A percentile compares a stretch with the other conserved stretches of the same genome.
These are phyloP conservation scores for Xestia xanthographa DNA, from an alignment of 2,888 invertebrate species.

Conservation along the genomic window DNA sequence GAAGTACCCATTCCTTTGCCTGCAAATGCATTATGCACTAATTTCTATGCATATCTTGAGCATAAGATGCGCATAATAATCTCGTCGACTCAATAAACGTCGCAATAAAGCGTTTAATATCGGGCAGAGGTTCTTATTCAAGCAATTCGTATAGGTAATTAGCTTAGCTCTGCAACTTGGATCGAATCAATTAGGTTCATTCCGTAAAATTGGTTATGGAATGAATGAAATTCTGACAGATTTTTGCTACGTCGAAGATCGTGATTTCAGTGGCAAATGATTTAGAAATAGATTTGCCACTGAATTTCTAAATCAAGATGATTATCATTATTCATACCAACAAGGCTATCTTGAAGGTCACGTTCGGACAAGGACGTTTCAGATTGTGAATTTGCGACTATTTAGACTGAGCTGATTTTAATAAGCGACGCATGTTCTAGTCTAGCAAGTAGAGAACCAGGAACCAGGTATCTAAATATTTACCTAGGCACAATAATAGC, in stretches of 20 bases:
- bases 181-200: conserved; percentile 29
- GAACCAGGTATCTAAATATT: conserved; percentile 17
- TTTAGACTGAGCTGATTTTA: conserved; percentile 23
- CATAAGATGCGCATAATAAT: conserved; percentile 50
- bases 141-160: conserved; percentile 45
- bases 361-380: conserved; percentile 13
- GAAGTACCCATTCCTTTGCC: conserved; percentile 5
- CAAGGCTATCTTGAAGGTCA: conserved; percentile 13
- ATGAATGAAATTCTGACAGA: conserved; percentile 2
- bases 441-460: conserved; percentile 1
- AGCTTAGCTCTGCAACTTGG: conserved; percentile 17
- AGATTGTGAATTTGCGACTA: background rate
- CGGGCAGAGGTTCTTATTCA: conserved; percentile 27
- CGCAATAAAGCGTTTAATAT: conserved; percentile 52
- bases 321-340: background rate
- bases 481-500: conserved; percentile 20
- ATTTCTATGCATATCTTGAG: conserved; percentile 23
- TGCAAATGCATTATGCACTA: conserved; percentile 31
- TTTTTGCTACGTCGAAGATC: background rate
- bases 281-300: too few relatives aligned
- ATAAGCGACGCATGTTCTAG: conserved; percentile 5
- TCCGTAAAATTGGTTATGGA: conserved; percentile 7
- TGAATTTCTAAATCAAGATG: background rate
- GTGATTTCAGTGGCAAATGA: background rate
- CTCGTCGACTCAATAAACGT: conserved; percentile 35